Evolutionary conservation across 2,888 invertebrate species (phyloP).

Genomic region (Luperina testacea): DNA sequence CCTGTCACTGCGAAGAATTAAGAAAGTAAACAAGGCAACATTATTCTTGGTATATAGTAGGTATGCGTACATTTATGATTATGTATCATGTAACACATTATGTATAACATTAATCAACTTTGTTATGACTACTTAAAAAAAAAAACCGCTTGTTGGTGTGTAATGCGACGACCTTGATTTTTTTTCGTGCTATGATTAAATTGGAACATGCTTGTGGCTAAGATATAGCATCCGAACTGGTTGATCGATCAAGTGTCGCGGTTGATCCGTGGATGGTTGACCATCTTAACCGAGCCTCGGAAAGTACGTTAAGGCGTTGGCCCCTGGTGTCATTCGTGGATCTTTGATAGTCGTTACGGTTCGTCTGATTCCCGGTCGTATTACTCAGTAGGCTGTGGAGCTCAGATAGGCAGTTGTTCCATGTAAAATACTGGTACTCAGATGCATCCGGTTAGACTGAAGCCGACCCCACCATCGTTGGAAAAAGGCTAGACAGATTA

Average conservation of each 20-base stretch:
- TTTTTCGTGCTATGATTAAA: not conserved
- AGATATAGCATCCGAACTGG: not conserved
- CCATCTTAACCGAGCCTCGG: not conserved
- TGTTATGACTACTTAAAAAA: constrained; percentile 23
- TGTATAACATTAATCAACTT: constrained; percentile 20
- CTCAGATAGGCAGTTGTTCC: not conserved
- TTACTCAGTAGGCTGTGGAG: not conserved
- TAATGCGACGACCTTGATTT: constrained; percentile 14
- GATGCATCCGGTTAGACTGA: not conserved
- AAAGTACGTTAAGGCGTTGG: not conserved
- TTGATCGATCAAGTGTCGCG: not conserved
- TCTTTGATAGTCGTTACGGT: not conserved
- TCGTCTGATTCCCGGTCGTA: not conserved
- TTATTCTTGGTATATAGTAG: constrained; percentile 8
- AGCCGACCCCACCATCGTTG: not conserved
- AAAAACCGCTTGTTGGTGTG: constrained; percentile 23
- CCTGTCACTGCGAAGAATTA: not conserved
- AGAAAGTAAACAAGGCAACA: not conserved
- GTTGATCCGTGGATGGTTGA: not conserved
- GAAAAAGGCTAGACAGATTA: not conserved
- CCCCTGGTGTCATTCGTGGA: not conserved
- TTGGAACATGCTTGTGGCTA: not conserved
- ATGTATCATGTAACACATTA: constrained; percentile 8
- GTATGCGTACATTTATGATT: constrained; percentile 9
- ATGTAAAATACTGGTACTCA: not conserved